Percentiles rank a stretch among this genome's conserved stretches.
Conservation (phyloP, 2,888 invertebrate genomes). For the Sesamia inferens region DNA sequence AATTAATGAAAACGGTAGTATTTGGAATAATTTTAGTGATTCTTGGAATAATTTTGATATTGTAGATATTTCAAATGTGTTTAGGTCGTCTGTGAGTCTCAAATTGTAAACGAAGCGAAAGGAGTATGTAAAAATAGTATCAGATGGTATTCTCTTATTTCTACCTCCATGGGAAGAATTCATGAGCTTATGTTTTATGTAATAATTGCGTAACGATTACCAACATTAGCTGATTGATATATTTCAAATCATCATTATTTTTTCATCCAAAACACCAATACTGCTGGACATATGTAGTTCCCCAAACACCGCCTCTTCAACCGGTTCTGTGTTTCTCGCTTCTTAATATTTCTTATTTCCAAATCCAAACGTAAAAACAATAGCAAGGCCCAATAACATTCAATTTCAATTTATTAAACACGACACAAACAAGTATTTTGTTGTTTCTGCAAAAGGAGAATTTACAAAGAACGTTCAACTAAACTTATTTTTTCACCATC, state of each 20-base stretch:
- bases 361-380: neutral
- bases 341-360: neutral
- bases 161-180: neutral
- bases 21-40: neutral
- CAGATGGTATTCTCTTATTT: neutral
- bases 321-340: neutral
- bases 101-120: neutral
- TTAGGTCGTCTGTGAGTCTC: neutral
- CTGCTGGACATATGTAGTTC: neutral
- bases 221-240: neutral
- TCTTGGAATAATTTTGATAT: neutral
- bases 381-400: neutral
- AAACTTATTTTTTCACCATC: slow-evolving; percentile 7
- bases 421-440: neutral
- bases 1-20: neutral
- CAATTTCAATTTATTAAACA: neutral
- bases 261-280: neutral
- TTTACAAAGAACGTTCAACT: neutral
- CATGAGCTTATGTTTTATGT: too few relatives aligned
- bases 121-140: neutral
- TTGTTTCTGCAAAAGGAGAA: slow-evolving; percentile 5
- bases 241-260: neutral
- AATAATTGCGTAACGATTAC: neutral
- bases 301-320: neutral
- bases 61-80: neutral